A percentile compares a stretch with the other conserved stretches of the same genome.
Conservation (phyloP, 2,888 invertebrate species). For the Liposcelis brunnea region DNA sequence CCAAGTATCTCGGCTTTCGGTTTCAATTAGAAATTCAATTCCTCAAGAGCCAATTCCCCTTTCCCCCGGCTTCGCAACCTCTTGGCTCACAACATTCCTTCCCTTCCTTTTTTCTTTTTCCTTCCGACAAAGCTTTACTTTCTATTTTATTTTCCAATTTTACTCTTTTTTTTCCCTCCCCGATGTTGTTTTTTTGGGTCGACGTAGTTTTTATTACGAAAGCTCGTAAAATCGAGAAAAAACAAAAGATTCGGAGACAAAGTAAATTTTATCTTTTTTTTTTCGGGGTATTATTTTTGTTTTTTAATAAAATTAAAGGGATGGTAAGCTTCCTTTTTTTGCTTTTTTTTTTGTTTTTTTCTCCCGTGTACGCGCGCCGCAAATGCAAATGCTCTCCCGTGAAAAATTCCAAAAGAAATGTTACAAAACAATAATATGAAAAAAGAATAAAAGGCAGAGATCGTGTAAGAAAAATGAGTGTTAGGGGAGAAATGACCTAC, state of each 20-base stretch:
- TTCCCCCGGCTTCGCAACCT: slow-evolving; percentile 14
- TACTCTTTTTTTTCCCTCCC: slow-evolving; percentile 1
- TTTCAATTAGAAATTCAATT: slow-evolving; percentile 22
- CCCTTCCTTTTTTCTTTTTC: slow-evolving; percentile 13
- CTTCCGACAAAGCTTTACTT: not conserved
- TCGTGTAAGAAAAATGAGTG: too few species aligned
- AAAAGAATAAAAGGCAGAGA: too few species aligned
- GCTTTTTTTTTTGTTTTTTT: too few species aligned
- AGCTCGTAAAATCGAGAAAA: slow-evolving; percentile 5
- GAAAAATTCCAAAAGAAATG: too few species aligned
- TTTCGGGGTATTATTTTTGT: not conserved
- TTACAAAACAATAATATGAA: too few species aligned
- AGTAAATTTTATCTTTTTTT: slow-evolving; percentile 9
- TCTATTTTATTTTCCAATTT: not conserved
- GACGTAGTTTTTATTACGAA: slow-evolving; percentile 9
- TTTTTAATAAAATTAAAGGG: slow-evolving; percentile 4
- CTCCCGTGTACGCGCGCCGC: too few species aligned
- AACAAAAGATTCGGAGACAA: slow-evolving; percentile 2
- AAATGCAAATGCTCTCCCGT: too few species aligned
- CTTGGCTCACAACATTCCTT: slow-evolving; percentile 11
- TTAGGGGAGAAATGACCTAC: too few species aligned
- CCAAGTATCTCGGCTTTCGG: slow-evolving; percentile 16
- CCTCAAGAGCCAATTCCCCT: slow-evolving; percentile 20
- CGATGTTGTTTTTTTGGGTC: slow-evolving; percentile 9
- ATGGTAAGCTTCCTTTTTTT: too few species aligned